These are phyloP conservation scores for Chalcosyrphus nemorum DNA, from an alignment of 2,888 invertebrate genomes.

Conservation along the genomic window DNA sequence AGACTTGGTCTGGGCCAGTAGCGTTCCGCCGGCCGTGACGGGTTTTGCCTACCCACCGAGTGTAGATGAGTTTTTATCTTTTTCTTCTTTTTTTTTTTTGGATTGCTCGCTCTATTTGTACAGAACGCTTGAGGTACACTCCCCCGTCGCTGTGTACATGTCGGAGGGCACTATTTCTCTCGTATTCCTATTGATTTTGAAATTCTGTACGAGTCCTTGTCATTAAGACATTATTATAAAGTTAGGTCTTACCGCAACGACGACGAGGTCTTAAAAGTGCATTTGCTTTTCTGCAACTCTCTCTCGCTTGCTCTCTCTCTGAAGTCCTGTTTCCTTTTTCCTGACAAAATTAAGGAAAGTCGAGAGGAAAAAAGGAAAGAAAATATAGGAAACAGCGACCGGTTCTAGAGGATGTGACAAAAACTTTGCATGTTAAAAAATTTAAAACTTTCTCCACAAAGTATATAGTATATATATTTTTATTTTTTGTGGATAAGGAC, in stretches of 20 bases:
- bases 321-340: conserved; percentile 39
- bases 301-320: conserved; percentile 1
- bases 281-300: conserved; percentile 32
- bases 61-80: conserved; percentile 1
- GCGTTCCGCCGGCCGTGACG: conserved; percentile 44
- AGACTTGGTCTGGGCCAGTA: conserved; percentile 31
- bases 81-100: not conserved
- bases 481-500: conserved; percentile 54
- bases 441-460: conserved; percentile 54
- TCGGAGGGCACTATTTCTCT: conserved; percentile 15
- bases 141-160: not conserved
- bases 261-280: conserved; percentile 69
- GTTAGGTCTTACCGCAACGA: conserved; percentile 70
- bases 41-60: conserved; percentile 25
- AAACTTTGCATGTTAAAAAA: conserved; percentile 73
- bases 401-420: conserved; percentile 60
- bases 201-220: conserved; percentile 69
- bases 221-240: conserved; percentile 73
- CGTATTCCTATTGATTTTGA: conserved; percentile 68
- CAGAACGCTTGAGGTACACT: conserved; percentile 33
- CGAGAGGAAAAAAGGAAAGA: not conserved
- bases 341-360: conserved; percentile 42
- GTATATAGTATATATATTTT: not conserved
- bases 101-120: conserved; percentile 38
- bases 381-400: not conserved